A percentile compares a stretch with the other conserved stretches of the same genome.
phyloP scores from a whole-genome alignment of 2,797 vertebrate genomes.

The Cyclura pinguis region DNA sequence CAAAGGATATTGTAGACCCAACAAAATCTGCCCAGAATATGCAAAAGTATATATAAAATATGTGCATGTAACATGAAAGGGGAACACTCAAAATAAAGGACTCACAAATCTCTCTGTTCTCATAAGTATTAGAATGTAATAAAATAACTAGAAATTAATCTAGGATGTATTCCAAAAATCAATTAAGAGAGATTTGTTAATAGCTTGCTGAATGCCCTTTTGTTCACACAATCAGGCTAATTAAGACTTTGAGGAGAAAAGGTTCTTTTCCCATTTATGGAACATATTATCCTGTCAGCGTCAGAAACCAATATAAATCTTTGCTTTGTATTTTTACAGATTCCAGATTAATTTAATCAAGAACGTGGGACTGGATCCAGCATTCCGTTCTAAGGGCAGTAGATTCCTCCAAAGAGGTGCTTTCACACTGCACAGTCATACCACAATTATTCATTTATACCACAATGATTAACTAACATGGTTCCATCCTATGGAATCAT shows the following conservation, averaged over 20 bases:
- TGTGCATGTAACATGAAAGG: neutral
- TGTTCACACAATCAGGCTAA: constrained; percentile 5
- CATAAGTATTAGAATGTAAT: neutral
- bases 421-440: too few species aligned
- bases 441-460: too few species aligned
- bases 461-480: too few species aligned
- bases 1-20: neutral
- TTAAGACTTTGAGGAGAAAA: neutral
- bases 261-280: neutral
- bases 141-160: neutral
- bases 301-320: neutral
- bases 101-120: neutral
- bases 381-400: neutral
- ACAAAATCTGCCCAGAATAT: neutral
- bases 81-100: neutral
- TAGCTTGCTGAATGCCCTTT: constrained; percentile 3
- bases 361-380: neutral
- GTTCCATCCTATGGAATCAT: too few species aligned
- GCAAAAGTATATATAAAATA: neutral
- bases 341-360: neutral
- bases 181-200: constrained; percentile 20
- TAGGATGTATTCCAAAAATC: constrained; percentile 11
- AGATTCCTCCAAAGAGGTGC: neutral
- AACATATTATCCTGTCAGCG: neutral
- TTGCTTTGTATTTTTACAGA: neutral